Conservation (phyloP, 2,888 invertebrate species). For the Tinea trinotella region DNA sequence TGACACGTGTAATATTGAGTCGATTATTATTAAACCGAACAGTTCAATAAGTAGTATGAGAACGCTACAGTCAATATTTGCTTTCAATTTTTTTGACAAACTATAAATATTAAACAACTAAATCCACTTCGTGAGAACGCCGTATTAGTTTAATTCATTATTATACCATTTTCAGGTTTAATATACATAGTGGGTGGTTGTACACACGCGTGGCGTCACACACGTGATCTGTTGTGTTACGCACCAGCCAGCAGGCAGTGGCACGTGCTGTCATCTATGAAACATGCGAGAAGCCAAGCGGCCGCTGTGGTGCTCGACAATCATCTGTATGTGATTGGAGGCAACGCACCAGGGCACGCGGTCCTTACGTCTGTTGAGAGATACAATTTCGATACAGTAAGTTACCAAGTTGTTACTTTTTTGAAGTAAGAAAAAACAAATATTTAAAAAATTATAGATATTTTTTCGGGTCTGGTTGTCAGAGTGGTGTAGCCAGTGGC, state of each 20-base stretch:
- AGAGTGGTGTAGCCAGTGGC: too few relatives aligned
- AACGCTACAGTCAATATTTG: too few relatives aligned
- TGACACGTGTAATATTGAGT: too few relatives aligned
- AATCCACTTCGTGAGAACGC: too few relatives aligned
- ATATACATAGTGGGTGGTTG: constrained; percentile 95
- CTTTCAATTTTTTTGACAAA: too few relatives aligned
- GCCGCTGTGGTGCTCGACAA: constrained; percentile 89
- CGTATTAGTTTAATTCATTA: too few relatives aligned
- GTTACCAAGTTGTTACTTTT: constrained; percentile 21
- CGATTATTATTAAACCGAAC: too few relatives aligned
- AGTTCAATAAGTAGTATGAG: too few relatives aligned
- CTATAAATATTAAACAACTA: too few relatives aligned
- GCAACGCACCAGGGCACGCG: constrained; percentile 85
- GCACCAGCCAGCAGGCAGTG: constrained; percentile 87
- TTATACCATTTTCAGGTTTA: constrained; percentile 65
- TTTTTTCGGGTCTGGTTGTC: too few relatives aligned
- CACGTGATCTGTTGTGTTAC: constrained; percentile 84
- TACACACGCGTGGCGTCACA: constrained; percentile 83
- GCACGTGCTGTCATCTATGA: constrained; percentile 83
- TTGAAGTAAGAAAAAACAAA: neutral
- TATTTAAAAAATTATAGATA: too few relatives aligned
- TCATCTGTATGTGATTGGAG: constrained; percentile 90
- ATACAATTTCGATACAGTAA: constrained; percentile 85
- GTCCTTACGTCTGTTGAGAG: constrained; percentile 87
- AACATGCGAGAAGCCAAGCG: constrained; percentile 88